Base-by-base conservation (phyloP, 2,113 vertebrate species). In the Myiagra hebetior region DNA sequence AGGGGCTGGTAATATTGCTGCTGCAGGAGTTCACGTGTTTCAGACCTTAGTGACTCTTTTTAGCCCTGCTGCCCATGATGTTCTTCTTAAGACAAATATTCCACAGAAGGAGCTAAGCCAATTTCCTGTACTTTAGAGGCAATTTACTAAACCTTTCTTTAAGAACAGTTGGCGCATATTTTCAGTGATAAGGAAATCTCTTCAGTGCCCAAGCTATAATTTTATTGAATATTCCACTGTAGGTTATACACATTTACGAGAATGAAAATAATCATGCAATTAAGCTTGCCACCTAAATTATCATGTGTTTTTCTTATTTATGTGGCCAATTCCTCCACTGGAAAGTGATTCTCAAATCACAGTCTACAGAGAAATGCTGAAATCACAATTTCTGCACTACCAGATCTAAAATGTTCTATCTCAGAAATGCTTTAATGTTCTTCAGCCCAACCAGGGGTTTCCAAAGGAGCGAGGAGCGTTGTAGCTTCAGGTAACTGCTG, bases 231-330 rank as follows among this genome's bases (percentile, higher is more conserved):
- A 93, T 78, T 93, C 69, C 57, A 64, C 79, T 49, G 49, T n/a
- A 93, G 57, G 76, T 97, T 92, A 87, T 17, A 42, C 49, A 31
- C 52, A 53, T 82, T 85, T 68, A 87, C 0, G 0, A 74, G 68
- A 85, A 82, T n/a, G 52, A 62, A 95, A 91, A 86, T 94, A 96
- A 94, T 93, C 73, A 78, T 13, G 23, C 76, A 95, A 89, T 94
- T 94, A 93, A 74, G 55, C 78, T 86, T 87, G 69, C 79, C 64
- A 79, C 63, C 59, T 75, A 96, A 93, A 91, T 96, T 93, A 93
- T 65, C 41, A 3, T 42, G 49, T 72, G 52, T 65, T 96, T 96
- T 91, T 50, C 85, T 89, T 77, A 60, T 84, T 92, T 89, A 81
- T 55, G 69, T 33, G 52, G 53, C 77, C n/a, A 75, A 64, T 81